Evolutionary conservation across 1,140 invertebrate genomes (phyloP), one percentile per base, ranked within the genome.

Genomic region (Panonychus citri): DNA sequence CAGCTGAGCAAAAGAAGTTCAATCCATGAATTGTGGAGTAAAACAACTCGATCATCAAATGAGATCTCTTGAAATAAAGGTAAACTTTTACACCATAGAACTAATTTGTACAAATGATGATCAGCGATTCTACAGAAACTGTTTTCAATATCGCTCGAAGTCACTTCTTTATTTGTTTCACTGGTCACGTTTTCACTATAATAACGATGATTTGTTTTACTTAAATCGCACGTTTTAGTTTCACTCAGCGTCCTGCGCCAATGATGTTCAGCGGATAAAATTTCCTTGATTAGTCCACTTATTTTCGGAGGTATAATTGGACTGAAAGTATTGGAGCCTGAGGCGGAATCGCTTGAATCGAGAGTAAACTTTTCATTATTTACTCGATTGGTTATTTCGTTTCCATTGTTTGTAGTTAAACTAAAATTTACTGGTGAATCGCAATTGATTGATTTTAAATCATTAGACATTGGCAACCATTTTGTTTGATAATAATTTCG

Each of bases 11-110:
- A 75, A 56, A 96, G 70, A 53, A 97, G 70, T 70, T 97, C 90
- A 70, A 88, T 93, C 90, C 90, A 97, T 43, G 88, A 90, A 70
- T 95, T 95, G 63, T 95, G 91, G 40, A 97, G 76, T 61, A 97
- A 71, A 64, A 87, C 83, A 59, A 93, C 95, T 72, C 95, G 90
- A 74, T 97, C 90, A 71, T 93, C 87, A 65, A 89, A 88, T 82
- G 85, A 66, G 64, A 96, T 94, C 70, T 91, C 86, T 67, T 90
- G 88, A 69, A 97, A 95, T 4, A 95, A 76, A 13, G 90, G 90
- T 66, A 96, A 71, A 70, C 87, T 91, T 69, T 95, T 88, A 71
- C 90, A 94, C 91, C 91, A 97, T 66, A 93, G 90, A 54, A 97
- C 91, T 62, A 97, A 90, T 73, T 94, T 93, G 68, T 95, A 95